These are phyloP conservation scores for Scaptodrosophila lebanonensis DNA, from an alignment of 1,140 invertebrate genomes.

Conservation along the genomic window DNA sequence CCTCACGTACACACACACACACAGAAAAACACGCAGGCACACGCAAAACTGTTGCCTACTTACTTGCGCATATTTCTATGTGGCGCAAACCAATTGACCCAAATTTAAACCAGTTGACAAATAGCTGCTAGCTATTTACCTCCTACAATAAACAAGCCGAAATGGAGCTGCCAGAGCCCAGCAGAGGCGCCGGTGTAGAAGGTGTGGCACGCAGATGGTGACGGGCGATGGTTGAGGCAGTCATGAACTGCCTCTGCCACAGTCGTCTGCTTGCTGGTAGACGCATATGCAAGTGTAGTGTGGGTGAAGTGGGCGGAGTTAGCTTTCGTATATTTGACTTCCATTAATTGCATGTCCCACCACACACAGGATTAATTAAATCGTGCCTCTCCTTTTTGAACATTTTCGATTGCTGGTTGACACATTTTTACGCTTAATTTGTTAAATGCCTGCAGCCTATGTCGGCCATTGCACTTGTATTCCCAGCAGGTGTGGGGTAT, in stretches of 20 bases:
- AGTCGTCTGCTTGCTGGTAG: too few species aligned
- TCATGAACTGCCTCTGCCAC: not conserved
- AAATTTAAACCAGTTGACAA: constrained; percentile 65
- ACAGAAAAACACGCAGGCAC: not conserved
- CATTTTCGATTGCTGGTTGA: constrained; percentile 5
- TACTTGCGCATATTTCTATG: constrained; percentile 32
- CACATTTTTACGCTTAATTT: constrained; percentile 35
- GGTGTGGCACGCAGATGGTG: not conserved
- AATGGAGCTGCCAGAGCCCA: not conserved
- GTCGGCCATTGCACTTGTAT: too few species aligned
- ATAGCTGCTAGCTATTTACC: constrained; percentile 60
- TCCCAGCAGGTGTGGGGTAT: too few species aligned
- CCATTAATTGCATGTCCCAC: constrained; percentile 39
- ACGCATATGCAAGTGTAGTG: too few species aligned
- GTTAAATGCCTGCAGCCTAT: not conserved
- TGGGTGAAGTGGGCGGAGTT: too few species aligned
- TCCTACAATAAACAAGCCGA: constrained; percentile 2
- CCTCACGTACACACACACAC: too few species aligned
- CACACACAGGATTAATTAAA: too few species aligned
- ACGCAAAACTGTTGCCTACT: constrained; percentile 11
- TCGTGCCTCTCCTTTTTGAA: too few species aligned
- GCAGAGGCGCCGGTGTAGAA: not conserved
- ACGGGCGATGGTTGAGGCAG: not conserved
- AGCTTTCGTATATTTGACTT: constrained; percentile 32
- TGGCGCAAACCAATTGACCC: constrained; percentile 66